Evolutionary conservation across 2,797 vertebrate genomes (phyloP).

Genomic region (Myripristis jacobus): DNA sequence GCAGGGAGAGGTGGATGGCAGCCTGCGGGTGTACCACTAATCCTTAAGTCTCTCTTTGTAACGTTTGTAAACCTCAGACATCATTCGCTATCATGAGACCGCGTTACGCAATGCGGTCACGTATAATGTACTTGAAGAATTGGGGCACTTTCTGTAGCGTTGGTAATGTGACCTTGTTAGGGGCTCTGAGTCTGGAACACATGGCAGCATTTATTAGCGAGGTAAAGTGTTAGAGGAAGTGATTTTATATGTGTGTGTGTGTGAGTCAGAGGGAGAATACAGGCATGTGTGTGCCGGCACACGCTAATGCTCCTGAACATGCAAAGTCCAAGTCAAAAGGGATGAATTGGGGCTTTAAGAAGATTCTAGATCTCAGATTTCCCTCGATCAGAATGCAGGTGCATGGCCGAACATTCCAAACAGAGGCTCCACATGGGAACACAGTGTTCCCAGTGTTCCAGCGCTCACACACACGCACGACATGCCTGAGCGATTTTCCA

Average conservation of each 20-base stretch:
- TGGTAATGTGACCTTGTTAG: conserved; percentile 10
- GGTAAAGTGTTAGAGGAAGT: not conserved
- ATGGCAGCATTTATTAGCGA: not conserved
- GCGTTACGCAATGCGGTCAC: conserved; percentile 30
- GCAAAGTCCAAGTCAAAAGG: conserved; percentile 53
- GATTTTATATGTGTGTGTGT: not conserved
- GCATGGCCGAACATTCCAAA: conserved; percentile 68
- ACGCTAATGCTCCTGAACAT: conserved; percentile 21
- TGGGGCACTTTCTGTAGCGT: conserved; percentile 39
- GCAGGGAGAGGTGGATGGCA: not conserved
- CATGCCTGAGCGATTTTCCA: conserved; percentile 26
- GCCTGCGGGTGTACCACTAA: conserved; percentile 17
- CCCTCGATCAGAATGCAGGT: conserved; percentile 75
- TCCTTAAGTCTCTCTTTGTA: conserved; percentile 12
- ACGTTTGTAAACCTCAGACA: conserved; percentile 60
- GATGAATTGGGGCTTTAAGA: conserved; percentile 7
- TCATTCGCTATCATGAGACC: conserved; percentile 22
- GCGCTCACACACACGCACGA: conserved; percentile 38
- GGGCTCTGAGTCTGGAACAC: conserved; percentile 6
- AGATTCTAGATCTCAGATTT: conserved; percentile 35
- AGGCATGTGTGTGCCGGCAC: conserved; percentile 4
- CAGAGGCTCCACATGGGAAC: conserved; percentile 62
- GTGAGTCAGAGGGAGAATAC: not conserved
- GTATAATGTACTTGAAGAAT: conserved; percentile 1
- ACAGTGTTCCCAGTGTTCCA: conserved; percentile 67